Conservation (phyloP, 64 coral and sea anemone species). For the Astreopora myriophthalma region DNA sequence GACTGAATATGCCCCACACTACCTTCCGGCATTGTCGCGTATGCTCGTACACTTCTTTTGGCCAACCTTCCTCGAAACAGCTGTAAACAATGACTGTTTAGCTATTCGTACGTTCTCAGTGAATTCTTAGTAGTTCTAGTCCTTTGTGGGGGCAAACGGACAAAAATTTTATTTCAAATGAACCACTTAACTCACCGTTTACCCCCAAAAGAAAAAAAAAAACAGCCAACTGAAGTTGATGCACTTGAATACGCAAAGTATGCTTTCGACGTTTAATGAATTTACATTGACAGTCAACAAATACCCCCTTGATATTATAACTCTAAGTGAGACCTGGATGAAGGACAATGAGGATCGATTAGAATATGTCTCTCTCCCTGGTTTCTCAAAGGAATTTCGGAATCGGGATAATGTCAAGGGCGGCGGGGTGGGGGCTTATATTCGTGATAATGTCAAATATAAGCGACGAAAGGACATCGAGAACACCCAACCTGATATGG, state of each 20-base stretch:
- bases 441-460: background rate
- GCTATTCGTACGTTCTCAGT: no score
- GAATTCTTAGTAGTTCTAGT: no score
- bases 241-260: conserved; percentile 27
- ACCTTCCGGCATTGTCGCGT: no score
- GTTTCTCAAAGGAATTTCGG: background rate
- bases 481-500: background rate
- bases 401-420: background rate
- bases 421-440: background rate
- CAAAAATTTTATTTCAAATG: no score
- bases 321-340: conserved; percentile 32
- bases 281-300: background rate
- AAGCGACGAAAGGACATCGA: conserved; percentile 1
- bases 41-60: no score
- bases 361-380: background rate
- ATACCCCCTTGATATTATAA: conserved; percentile 13
- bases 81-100: no score
- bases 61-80: no score
- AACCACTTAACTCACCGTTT: no score
- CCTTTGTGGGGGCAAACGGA: no score
- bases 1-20: no score
- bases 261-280: conserved; percentile 29
- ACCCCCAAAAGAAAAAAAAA: no score
- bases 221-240: background rate
- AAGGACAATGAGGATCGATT: background rate